Percentiles rank a stretch among this genome's conserved stretches.
Evolutionary conservation across 2,113 vertebrate genomes (phyloP).

Genomic region (Dicentrarchus labrax): DNA sequence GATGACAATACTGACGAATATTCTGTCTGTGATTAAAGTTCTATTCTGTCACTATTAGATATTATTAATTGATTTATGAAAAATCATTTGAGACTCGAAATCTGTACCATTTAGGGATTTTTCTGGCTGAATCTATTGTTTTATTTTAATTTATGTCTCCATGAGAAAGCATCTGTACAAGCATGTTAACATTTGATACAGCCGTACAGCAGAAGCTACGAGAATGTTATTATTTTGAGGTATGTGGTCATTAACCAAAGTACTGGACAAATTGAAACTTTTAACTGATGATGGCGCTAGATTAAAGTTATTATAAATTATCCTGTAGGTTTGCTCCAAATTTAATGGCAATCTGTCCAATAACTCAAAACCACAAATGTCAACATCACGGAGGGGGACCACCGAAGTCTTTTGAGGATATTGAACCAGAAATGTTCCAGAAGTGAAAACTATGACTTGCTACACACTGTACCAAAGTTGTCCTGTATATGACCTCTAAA

Average conservation of each 20-base stretch:
- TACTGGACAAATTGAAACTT: neutral
- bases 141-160: too few species aligned
- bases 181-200: neutral
- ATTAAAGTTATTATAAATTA: neutral
- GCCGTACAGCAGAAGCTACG: neutral
- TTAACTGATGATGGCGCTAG: neutral
- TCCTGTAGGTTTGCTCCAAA: neutral
- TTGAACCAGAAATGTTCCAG: neutral
- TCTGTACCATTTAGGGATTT: neutral
- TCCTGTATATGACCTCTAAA: conserved; percentile 52
- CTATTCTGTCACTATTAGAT: neutral
- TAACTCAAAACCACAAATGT: neutral
- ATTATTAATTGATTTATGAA: neutral
- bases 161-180: neutral
- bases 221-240: neutral
- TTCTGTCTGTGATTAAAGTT: neutral
- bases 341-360: neutral
- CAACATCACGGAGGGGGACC: too few species aligned
- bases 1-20: neutral
- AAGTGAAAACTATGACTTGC: neutral
- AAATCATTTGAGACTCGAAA: neutral
- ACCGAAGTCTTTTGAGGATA: neutral
- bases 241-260: neutral
- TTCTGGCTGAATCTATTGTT: too few species aligned
- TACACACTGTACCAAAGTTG: conserved; percentile 3